Conservation (phyloP, 2,113 vertebrate species). For the Psittacula cyanocephala region DNA sequence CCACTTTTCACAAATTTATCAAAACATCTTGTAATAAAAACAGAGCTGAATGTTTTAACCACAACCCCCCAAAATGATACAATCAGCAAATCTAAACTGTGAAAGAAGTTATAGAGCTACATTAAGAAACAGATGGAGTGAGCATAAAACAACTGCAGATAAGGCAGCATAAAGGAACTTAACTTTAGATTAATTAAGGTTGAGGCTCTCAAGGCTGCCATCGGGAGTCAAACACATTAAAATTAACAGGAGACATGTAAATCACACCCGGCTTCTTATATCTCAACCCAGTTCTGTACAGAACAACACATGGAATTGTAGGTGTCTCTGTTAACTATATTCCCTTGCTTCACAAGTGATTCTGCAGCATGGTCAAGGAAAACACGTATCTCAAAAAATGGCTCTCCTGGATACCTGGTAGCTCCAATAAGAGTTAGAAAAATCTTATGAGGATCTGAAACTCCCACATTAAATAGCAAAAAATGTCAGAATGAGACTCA, state of each 20-base stretch:
- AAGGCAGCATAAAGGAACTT: constrained; percentile 1
- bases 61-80: neutral
- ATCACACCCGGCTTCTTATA: neutral
- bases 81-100: neutral
- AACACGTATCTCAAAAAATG: neutral
- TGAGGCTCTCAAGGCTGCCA: constrained; percentile 19
- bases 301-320: neutral
- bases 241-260: constrained; percentile 16
- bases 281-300: neutral
- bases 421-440: neutral
- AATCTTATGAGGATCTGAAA: neutral
- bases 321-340: neutral
- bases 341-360: neutral
- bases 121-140: constrained; percentile 26
- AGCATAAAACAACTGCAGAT: constrained; percentile 19
- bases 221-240: neutral
- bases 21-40: neutral
- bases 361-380: neutral
- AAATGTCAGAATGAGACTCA: neutral
- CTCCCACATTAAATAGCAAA: neutral
- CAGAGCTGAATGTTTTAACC: constrained; percentile 3
- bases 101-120: neutral
- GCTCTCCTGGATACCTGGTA: neutral
- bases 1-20: neutral
- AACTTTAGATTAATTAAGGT: constrained; percentile 11